Percentiles rank a stretch among this genome's conserved stretches.
Evolutionary conservation across 2,888 invertebrate species (phyloP).

Genomic region (Folsomia manolachei): DNA sequence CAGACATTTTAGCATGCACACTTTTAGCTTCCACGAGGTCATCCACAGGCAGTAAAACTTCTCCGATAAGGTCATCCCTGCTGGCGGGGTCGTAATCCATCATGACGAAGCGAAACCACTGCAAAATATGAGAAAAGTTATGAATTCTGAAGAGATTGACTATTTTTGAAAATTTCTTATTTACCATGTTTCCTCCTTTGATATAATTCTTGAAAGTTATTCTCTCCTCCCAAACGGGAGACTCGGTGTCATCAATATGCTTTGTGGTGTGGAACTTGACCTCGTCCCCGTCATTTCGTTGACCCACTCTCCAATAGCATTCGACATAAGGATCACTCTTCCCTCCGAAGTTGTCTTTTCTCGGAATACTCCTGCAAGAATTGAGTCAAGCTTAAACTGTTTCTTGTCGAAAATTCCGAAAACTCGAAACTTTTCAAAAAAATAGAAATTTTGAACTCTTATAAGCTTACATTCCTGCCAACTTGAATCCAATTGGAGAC

Average conservation of each 20-base stretch:
- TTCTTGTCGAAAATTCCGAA: too few relatives aligned
- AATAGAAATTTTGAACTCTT: too few relatives aligned
- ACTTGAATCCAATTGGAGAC: too few relatives aligned
- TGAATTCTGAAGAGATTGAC: background rate
- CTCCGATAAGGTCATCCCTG: slow-evolving; percentile 39
- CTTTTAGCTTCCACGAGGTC: too few relatives aligned
- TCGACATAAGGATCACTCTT: too few relatives aligned
- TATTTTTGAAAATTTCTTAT: background rate
- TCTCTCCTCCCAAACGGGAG: slow-evolving; percentile 36
- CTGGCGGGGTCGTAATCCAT: slow-evolving; percentile 33
- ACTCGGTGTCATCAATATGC: slow-evolving; percentile 33
- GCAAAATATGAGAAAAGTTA: slow-evolving; percentile 1
- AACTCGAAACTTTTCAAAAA: too few relatives aligned
- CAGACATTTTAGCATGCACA: too few relatives aligned
- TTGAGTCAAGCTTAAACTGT: too few relatives aligned
- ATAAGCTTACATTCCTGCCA: too few relatives aligned
- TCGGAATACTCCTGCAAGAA: too few relatives aligned
- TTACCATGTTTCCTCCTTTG: slow-evolving; percentile 33
- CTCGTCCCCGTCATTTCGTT: slow-evolving; percentile 32
- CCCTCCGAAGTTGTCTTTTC: too few relatives aligned
- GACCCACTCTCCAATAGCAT: slow-evolving; percentile 37
- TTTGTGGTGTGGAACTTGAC: slow-evolving; percentile 31
- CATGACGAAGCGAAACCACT: slow-evolving; percentile 40
- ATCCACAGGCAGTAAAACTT: too few relatives aligned
- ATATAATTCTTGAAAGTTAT: slow-evolving; percentile 41